phyloP scores from a whole-genome alignment of 1,140 invertebrate genomes.

The Phthorimaea operculella region DNA sequence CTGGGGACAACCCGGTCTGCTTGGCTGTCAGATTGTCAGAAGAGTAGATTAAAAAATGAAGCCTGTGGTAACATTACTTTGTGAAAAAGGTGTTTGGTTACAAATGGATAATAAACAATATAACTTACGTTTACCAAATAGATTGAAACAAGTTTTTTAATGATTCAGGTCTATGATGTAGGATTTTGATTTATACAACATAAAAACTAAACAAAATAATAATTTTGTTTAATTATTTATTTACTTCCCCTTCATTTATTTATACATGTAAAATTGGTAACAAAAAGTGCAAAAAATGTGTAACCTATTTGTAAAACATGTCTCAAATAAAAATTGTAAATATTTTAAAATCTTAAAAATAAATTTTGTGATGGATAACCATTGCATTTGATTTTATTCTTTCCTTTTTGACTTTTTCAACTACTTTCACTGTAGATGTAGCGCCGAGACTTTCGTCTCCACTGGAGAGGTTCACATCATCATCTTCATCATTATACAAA shows the following conservation, averaged over 20 bases:
- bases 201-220: no score
- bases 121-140: no score
- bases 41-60: not conserved
- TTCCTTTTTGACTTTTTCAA: slow-evolving; percentile 13
- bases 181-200: no score
- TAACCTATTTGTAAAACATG: not conserved
- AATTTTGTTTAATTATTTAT: no score
- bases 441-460: slow-evolving; percentile 10
- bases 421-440: slow-evolving; percentile 12
- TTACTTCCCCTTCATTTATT: no score
- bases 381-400: slow-evolving; percentile 50
- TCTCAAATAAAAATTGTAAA: slow-evolving; percentile 2
- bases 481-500: slow-evolving; percentile 33
- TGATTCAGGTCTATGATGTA: no score
- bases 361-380: slow-evolving; percentile 62
- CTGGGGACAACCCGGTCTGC: slow-evolving; percentile 79
- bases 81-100: no score
- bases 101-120: no score
- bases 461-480: slow-evolving; percentile 11
- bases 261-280: no score
- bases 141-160: no score
- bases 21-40: slow-evolving; percentile 74
- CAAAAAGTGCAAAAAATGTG: no score
- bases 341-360: slow-evolving; percentile 40
- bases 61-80: no score